These are phyloP conservation scores for Siniperca scherzeri DNA, from an alignment of 2,797 vertebrate species.

Conservation along the genomic window DNA sequence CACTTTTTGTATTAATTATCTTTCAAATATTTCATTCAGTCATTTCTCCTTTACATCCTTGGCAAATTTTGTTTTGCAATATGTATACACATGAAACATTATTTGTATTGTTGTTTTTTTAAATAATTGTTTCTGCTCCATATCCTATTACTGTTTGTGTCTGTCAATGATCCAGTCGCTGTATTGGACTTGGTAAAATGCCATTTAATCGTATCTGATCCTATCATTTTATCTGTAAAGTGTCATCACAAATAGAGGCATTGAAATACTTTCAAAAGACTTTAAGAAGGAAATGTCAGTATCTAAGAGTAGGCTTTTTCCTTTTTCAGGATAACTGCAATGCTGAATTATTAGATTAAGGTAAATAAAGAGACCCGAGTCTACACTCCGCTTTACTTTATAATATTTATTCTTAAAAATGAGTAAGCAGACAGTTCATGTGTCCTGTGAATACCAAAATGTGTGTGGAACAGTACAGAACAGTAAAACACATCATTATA, in stretches of 20 bases:
- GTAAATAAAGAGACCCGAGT: constrained; percentile 38
- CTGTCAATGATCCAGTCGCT: background rate
- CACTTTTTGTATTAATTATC: background rate
- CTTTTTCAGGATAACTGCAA: background rate
- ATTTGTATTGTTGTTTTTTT: background rate
- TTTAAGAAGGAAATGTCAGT: constrained; percentile 22
- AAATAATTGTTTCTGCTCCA: background rate
- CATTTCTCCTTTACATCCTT: background rate
- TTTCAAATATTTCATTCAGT: background rate
- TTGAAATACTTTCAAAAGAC: constrained; percentile 8
- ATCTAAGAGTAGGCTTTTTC: background rate
- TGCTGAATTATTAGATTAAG: background rate
- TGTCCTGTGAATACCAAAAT: constrained; percentile 89
- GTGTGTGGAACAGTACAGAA: constrained; percentile 87
- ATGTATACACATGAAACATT: background rate
- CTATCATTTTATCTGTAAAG: constrained; percentile 2
- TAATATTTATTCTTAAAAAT: constrained; percentile 94
- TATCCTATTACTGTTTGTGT: background rate
- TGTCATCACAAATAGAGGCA: background rate
- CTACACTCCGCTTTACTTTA: constrained; percentile 60
- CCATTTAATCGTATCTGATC: constrained; percentile 18
- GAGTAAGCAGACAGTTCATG: constrained; percentile 86
- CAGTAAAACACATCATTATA: constrained; percentile 87
- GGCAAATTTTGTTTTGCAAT: background rate
- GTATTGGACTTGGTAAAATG: constrained; percentile 18